Conservation (phyloP, 1,140 invertebrate species). For the Macrocentrus cingulum region DNA sequence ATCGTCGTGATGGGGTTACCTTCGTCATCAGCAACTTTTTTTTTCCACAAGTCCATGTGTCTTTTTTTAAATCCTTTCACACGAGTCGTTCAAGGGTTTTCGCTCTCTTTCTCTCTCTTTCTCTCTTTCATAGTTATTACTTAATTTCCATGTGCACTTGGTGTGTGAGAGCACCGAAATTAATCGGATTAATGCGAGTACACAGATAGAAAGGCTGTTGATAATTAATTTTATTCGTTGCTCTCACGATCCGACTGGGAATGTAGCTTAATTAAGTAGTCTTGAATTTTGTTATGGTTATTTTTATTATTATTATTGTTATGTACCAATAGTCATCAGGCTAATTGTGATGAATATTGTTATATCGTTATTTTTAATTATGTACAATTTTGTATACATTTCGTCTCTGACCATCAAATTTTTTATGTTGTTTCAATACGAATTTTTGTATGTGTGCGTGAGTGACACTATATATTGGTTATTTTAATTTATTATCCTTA, state of each 20-base stretch:
- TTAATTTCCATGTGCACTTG: conserved; percentile 7
- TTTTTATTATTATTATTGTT: conserved; percentile 8
- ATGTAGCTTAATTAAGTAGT: conserved; percentile 27
- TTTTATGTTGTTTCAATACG: no score
- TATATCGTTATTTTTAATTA: no score
- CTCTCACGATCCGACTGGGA: conserved; percentile 9
- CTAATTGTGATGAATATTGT: neutral
- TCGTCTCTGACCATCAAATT: no score
- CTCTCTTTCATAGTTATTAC: no score
- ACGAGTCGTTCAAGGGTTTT: neutral
- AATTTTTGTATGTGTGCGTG: no score
- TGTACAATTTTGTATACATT: no score
- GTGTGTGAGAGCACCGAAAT: conserved; percentile 12
- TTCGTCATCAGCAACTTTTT: conserved; percentile 11
- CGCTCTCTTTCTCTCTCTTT: no score
- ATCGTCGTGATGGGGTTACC: neutral
- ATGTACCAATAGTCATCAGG: neutral
- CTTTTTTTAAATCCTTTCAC: neutral
- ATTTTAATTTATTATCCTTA: no score
- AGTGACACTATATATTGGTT: no score
- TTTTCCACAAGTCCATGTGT: conserved; percentile 5
- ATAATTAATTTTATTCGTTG: neutral
- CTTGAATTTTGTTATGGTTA: conserved; percentile 8
- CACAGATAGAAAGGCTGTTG: neutral
- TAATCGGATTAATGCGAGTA: neutral